Conservation (phyloP, 2,113 vertebrate genomes). For the Siniperca knerii region DNA sequence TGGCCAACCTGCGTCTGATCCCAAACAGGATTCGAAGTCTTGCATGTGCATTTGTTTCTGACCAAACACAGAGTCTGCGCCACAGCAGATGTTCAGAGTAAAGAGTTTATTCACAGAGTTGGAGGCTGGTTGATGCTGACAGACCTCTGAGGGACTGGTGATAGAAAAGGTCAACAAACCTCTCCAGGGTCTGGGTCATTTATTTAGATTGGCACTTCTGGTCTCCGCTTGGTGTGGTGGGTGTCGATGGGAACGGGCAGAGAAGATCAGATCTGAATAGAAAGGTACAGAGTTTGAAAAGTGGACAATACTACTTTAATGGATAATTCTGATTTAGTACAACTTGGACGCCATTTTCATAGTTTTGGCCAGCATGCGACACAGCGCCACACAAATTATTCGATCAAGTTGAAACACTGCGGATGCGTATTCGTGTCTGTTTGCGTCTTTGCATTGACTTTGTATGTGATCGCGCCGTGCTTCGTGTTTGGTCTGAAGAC, state of each 20-base stretch:
- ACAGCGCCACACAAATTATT: too few species aligned
- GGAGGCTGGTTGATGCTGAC: neutral
- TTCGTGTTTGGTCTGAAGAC: too few species aligned
- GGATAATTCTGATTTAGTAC: neutral
- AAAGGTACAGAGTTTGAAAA: neutral
- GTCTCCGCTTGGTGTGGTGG: neutral
- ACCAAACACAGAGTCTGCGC: neutral
- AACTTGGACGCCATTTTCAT: neutral
- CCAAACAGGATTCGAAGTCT: too few species aligned
- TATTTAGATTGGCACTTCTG: conserved; percentile 56
- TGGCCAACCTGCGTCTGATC: neutral
- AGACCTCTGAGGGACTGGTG: conserved; percentile 12
- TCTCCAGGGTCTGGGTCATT: conserved; percentile 15
- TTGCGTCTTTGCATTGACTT: too few species aligned
- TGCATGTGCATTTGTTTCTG: neutral
- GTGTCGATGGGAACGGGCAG: neutral
- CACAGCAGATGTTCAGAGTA: neutral
- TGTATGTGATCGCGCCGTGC: too few species aligned
- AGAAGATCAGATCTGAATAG: neutral
- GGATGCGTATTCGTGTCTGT: too few species aligned
- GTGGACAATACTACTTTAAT: neutral
- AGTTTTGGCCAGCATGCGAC: neutral
- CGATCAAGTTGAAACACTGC: too few species aligned
- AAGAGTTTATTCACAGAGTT: conserved; percentile 24
- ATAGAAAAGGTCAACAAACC: conserved; percentile 39